Evolutionary conservation across 2,888 invertebrate genomes (phyloP), one percentile per base, ranked within the genome.

Genomic region (Exephanes ischioxanthus): DNA sequence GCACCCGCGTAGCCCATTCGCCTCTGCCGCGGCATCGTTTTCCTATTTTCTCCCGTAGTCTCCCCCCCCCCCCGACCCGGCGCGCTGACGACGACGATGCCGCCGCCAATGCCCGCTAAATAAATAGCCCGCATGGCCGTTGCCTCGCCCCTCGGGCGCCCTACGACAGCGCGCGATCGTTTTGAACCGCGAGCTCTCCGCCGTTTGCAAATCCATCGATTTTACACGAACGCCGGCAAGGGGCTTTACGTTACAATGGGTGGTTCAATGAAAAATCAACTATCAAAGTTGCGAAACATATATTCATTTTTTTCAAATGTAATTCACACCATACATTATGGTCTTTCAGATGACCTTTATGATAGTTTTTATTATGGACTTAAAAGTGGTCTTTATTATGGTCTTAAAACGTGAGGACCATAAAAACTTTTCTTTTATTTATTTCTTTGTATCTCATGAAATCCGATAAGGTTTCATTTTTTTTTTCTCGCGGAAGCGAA

Each of bases 141-240:
- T 75, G 61, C 71, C 58, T 73, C 55, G 76, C 76, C 48, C 72
- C 51, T 51, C 61, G 63, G 11, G 11, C 26, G 26, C 30, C 41
- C 26, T 16, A n/a, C 61, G 61, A 63, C 61, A 63, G 30, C 55
- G 67, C 30, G 77, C 77, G 66, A 26, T 14, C 53, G 55, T 77
- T 77, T 77, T 55, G 66, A 76, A 76, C 75, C 68, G 58, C 75
- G 63, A 30, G 30, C 53, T n/a, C 37, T 70, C 84, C 73, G 55
- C 30, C 58, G 63, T 83, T 85, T 76, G 58, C 79, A 67, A 84
- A 86, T 82, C 71, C 78, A 87, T 88, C 77, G 82, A 87, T 86
- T 85, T 82, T 71, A 53, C 80, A 58, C 61, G 71, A 81, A 75
- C 68, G 30, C 6, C 53, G 63, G 48, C 68, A 45, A 6, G 61